Evolutionary conservation across 2,113 vertebrate genomes (phyloP).

Genomic region (Numenius arquata): DNA sequence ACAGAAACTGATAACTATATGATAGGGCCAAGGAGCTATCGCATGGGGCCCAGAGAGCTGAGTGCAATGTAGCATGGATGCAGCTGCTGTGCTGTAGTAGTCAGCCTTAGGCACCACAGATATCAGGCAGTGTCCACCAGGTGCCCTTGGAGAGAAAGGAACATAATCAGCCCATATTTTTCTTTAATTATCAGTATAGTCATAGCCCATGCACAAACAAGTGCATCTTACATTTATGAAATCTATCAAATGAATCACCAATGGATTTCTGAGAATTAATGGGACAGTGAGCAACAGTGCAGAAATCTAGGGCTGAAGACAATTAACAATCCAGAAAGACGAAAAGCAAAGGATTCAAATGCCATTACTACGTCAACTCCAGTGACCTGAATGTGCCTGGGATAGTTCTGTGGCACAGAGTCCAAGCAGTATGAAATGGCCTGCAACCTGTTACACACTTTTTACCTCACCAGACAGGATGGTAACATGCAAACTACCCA

Average conservation of each 20-base stretch:
- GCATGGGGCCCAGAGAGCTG: not conserved
- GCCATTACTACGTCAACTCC: not conserved
- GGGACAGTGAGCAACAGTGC: not conserved
- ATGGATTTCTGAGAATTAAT: not conserved
- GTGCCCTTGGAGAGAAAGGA: not conserved
- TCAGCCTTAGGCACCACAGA: not conserved
- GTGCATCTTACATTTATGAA: not conserved
- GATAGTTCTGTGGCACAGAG: not conserved
- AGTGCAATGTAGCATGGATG: fast-evolving
- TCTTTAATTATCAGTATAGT: not conserved
- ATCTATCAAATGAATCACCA: not conserved
- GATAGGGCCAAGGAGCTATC: not conserved
- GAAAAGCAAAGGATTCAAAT: not conserved
- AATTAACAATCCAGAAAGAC: not conserved
- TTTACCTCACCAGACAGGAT: not conserved
- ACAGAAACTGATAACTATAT: not conserved
- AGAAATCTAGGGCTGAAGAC: not conserved
- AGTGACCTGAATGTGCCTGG: not conserved
- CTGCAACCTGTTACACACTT: not conserved
- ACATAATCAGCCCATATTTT: not conserved
- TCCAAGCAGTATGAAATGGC: not conserved
- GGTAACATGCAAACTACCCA: not conserved
- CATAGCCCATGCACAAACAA: not conserved
- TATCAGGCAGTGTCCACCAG: not conserved
- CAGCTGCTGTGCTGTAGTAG: not conserved